Evolutionary conservation across 2,888 invertebrate species (phyloP).

Genomic region (Scrobipalpa costella): DNA sequence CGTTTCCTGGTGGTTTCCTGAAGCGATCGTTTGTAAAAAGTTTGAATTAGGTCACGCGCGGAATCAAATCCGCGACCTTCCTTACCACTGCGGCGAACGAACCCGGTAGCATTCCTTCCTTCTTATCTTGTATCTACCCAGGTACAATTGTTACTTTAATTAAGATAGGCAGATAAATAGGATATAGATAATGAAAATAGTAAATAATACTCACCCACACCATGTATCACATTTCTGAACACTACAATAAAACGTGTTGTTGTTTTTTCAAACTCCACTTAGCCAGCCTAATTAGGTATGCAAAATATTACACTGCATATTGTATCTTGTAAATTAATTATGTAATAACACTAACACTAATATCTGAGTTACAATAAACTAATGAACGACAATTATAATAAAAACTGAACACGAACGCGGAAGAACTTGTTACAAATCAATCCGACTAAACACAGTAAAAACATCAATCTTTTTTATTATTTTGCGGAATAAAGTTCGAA

Average conservation of each 20-base stretch:
- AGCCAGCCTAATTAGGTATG: neutral
- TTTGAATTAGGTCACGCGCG: conserved; percentile 10
- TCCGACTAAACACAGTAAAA: neutral
- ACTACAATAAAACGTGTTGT: neutral
- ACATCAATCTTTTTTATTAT: neutral
- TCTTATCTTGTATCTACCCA: neutral
- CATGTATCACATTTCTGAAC: conserved; percentile 1
- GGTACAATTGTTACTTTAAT: neutral
- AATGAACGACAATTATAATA: conserved; percentile 11
- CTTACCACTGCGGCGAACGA: conserved; percentile 3
- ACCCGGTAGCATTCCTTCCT: neutral
- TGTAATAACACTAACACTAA: neutral
- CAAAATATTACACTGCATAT: neutral
- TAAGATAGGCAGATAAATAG: too few species aligned
- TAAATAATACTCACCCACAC: neutral
- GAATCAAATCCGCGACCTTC: conserved; percentile 14
- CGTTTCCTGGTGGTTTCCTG: neutral
- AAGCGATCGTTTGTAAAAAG: conserved; percentile 8
- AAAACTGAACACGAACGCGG: conserved; percentile 8
- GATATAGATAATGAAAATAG: too few species aligned
- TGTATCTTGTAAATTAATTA: too few species aligned
- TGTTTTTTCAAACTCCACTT: neutral
- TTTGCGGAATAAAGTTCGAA: conserved; percentile 3
- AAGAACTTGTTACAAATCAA: conserved; percentile 9
- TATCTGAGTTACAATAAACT: neutral